phyloP scores from a whole-genome alignment of 1,140 invertebrate species.

The Lysiphlebus fabarum region DNA sequence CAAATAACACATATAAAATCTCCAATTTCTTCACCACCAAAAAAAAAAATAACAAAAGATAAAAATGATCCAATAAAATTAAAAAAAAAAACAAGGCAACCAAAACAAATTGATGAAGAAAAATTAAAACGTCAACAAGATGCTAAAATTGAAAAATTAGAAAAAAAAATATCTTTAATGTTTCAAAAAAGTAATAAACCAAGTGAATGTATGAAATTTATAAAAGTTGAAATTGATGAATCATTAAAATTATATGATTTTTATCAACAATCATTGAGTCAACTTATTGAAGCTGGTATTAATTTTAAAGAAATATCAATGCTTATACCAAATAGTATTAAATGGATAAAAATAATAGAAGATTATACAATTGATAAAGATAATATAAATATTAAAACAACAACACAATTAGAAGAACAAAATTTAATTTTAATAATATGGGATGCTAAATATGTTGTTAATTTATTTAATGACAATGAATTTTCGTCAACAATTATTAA shows the following conservation, averaged over 20 bases:
- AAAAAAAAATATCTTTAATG: slow-evolving; percentile 37
- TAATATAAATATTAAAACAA: slow-evolving; percentile 34
- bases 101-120: slow-evolving; percentile 1
- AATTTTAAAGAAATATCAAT: slow-evolving; percentile 41
- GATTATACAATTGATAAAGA: slow-evolving; percentile 32
- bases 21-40: too few relatives aligned
- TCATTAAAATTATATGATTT: slow-evolving; percentile 40
- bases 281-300: slow-evolving; percentile 30
- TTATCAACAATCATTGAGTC: slow-evolving; percentile 35
- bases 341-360: slow-evolving; percentile 51
- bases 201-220: slow-evolving; percentile 59
- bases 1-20: too few relatives aligned
- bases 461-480: slow-evolving; percentile 38
- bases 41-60: too few relatives aligned
- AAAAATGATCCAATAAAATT: too few relatives aligned
- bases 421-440: slow-evolving; percentile 49
- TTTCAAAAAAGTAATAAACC: slow-evolving; percentile 50
- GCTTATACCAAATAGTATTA: slow-evolving; percentile 47
- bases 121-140: slow-evolving; percentile 37
- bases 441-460: slow-evolving; percentile 44
- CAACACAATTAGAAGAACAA: slow-evolving; percentile 29
- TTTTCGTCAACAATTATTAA: slow-evolving; percentile 39
- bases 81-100: too few relatives aligned
- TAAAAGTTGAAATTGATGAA: slow-evolving; percentile 52
- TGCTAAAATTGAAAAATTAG: slow-evolving; percentile 39